Percentiles rank a stretch among this genome's conserved stretches.
These are phyloP conservation scores for Brachyopa scutellaris DNA, from an alignment of 2,888 invertebrate genomes.

Conservation along the genomic window DNA sequence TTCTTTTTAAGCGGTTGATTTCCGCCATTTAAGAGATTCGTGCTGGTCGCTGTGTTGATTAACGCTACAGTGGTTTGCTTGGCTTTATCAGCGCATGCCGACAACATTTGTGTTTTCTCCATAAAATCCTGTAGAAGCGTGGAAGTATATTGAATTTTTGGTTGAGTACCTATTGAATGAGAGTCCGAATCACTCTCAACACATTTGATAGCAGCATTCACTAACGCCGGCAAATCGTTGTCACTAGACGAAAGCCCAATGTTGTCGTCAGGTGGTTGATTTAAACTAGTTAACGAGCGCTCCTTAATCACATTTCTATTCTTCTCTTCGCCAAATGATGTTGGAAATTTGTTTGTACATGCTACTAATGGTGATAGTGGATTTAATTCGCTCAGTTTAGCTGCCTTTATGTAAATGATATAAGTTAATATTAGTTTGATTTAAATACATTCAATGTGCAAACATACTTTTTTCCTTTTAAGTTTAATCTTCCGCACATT, in stretches of 20 bases:
- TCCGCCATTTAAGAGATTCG: constrained; percentile 75
- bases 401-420: constrained; percentile 14
- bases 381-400: constrained; percentile 33
- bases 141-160: constrained; percentile 86
- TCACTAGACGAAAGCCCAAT: constrained; percentile 85
- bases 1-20: constrained; percentile 78
- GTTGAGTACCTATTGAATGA: constrained; percentile 83
- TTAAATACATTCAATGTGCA: background rate
- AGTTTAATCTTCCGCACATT: constrained; percentile 78
- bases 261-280: constrained; percentile 74
- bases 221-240: constrained; percentile 88
- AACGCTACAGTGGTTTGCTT: constrained; percentile 82
- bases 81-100: constrained; percentile 80
- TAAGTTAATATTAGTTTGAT: background rate
- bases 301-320: constrained; percentile 25
- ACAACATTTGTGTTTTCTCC: constrained; percentile 88
- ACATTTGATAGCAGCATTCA: constrained; percentile 89
- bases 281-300: constrained; percentile 21
- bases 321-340: background rate
- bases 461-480: constrained; percentile 78
- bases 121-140: constrained; percentile 91
- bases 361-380: background rate
- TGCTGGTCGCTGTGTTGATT: constrained; percentile 81
- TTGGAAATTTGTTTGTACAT: background rate
- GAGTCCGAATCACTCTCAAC: constrained; percentile 90